A percentile compares a stretch with the other conserved stretches of the same genome.
phyloP scores from a whole-genome alignment of 2,113 vertebrate genomes.

The Corythaeola cristata region DNA sequence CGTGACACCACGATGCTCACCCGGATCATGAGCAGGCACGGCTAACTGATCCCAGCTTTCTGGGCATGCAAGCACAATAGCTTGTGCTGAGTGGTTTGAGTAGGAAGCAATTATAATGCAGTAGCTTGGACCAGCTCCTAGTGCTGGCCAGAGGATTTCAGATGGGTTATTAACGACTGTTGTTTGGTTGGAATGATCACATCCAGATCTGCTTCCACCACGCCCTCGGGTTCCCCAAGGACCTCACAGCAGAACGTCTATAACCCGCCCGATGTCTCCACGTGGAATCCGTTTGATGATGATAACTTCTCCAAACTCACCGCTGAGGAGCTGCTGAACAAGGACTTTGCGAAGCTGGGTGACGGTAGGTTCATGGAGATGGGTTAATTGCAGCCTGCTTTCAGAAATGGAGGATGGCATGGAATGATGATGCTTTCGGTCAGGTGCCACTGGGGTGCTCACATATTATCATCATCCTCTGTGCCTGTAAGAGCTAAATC shows the following conservation, averaged over 20 bases:
- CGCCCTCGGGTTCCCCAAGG: slow-evolving; percentile 88
- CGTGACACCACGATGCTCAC: neutral
- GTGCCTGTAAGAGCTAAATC: neutral
- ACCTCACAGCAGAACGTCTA: slow-evolving; percentile 84
- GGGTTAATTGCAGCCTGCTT: neutral
- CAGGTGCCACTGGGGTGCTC: neutral
- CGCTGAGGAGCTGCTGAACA: slow-evolving; percentile 96
- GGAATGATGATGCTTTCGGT: neutral
- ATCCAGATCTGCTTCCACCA: slow-evolving; percentile 93
- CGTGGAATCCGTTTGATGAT: slow-evolving; percentile 97
- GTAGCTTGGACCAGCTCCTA: neutral
- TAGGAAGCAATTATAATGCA: neutral
- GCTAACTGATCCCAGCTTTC: neutral
- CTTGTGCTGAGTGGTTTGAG: neutral
- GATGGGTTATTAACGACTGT: neutral
- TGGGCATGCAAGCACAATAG: neutral
- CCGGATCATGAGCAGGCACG: neutral
- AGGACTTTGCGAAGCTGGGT: slow-evolving; percentile 93
- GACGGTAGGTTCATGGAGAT: slow-evolving; percentile 80
- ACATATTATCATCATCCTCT: rapidly evolving
- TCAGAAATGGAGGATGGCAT: rapidly evolving
- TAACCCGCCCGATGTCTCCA: slow-evolving; percentile 78
- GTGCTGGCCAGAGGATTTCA: neutral
- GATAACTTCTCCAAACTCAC: slow-evolving; percentile 99
- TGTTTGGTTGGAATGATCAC: slow-evolving; percentile 30